Percentiles rank a stretch among this genome's conserved stretches.
phyloP scores from a whole-genome alignment of 2,888 invertebrate genomes.

The Pinctada fucata region DNA sequence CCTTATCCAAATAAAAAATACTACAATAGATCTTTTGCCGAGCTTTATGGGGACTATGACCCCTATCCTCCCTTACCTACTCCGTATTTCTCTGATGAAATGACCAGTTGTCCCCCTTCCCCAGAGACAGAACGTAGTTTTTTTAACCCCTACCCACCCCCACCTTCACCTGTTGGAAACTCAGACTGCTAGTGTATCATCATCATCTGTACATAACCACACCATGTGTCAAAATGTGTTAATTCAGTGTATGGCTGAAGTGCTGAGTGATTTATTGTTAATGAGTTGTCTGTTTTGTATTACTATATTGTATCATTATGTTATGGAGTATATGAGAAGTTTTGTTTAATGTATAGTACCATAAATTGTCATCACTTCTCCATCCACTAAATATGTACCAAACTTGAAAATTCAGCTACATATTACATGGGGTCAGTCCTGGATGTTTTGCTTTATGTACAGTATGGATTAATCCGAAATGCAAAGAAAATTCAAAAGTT shows the following conservation, averaged over 20 bases:
- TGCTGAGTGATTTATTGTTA: background rate
- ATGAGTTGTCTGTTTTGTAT: too few species aligned
- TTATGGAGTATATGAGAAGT: too few species aligned
- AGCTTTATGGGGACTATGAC: slow-evolving; percentile 81
- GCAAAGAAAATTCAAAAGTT: too few species aligned
- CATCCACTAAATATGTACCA: too few species aligned
- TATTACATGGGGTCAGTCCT: too few species aligned
- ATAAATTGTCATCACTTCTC: too few species aligned
- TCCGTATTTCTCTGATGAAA: slow-evolving; percentile 84
- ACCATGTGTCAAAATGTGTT: slow-evolving; percentile 18
- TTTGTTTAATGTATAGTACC: too few species aligned
- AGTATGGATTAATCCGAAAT: too few species aligned
- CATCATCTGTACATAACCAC: background rate
- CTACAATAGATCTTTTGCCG: slow-evolving; percentile 57
- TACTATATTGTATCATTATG: too few species aligned
- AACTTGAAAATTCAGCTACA: too few species aligned
- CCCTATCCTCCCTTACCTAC: slow-evolving; percentile 88
- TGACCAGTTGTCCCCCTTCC: slow-evolving; percentile 79
- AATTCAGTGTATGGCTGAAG: background rate
- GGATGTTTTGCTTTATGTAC: too few species aligned
- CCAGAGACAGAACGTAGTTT: slow-evolving; percentile 83
- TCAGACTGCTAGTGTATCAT: slow-evolving; percentile 68
- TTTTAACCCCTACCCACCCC: slow-evolving; percentile 88
- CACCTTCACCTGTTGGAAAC: slow-evolving; percentile 85
- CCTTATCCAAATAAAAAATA: slow-evolving; percentile 66